These are phyloP conservation scores for Copidosoma floridanum DNA, from an alignment of 1,140 invertebrate species.

Conservation along the genomic window DNA sequence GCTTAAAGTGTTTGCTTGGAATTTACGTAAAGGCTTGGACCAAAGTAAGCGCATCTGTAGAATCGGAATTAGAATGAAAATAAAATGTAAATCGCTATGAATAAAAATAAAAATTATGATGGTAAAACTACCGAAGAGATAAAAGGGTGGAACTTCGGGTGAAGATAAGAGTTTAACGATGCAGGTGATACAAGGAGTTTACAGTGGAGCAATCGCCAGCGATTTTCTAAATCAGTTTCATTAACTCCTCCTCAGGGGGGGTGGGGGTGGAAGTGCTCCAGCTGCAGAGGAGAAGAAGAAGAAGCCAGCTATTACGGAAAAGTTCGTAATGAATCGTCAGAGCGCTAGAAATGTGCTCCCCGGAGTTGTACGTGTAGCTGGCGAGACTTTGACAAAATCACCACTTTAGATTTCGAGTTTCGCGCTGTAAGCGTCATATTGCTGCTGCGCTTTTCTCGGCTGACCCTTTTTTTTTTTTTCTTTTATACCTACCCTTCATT, in stretches of 20 bases:
- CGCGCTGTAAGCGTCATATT: too few species aligned
- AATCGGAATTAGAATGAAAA: too few species aligned
- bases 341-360: constrained; percentile 14
- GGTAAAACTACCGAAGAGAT: too few species aligned
- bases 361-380: not conserved
- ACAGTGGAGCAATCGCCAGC: not conserved
- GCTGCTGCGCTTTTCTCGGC: not conserved
- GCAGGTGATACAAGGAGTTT: too few species aligned
- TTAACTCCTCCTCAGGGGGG: not conserved
- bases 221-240: constrained; percentile 25
- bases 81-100: too few species aligned
- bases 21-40: too few species aligned
- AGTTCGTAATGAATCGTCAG: constrained; percentile 27
- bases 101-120: too few species aligned
- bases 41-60: too few species aligned
- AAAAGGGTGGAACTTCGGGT: not conserved
- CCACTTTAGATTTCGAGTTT: constrained; percentile 22
- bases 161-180: not conserved
- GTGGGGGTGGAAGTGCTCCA: not conserved
- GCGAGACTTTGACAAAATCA: constrained; percentile 21
- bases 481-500: not conserved
- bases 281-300: not conserved
- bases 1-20: too few species aligned
- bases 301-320: constrained; percentile 13
- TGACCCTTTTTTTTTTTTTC: too few species aligned